Conservation (phyloP, 2,888 invertebrate genomes). For the Megamerina dolium region DNA sequence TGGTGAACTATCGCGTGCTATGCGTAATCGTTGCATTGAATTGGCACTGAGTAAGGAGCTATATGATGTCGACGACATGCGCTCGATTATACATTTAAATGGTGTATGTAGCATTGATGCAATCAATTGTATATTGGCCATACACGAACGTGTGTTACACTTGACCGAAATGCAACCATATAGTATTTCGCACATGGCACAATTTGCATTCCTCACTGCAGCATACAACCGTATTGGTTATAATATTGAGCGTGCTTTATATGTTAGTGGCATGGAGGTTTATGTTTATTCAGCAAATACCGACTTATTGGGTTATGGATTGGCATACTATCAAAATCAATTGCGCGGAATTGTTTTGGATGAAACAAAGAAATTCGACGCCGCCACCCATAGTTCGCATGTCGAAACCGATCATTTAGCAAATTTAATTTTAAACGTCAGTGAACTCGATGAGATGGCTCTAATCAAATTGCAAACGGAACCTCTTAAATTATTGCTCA, state of each 20-base stretch:
- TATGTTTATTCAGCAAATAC: constrained; percentile 44
- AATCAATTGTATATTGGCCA: constrained; percentile 50
- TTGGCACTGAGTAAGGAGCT: constrained; percentile 53
- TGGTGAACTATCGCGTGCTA: constrained; percentile 95
- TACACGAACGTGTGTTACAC: constrained; percentile 47
- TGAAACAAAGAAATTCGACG: constrained; percentile 25
- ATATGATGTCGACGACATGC: constrained; percentile 50
- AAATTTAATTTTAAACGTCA: constrained; percentile 35
- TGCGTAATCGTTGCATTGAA: constrained; percentile 97
- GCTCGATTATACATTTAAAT: constrained; percentile 51
- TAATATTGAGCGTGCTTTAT: constrained; percentile 37
- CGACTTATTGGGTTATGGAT: constrained; percentile 45
- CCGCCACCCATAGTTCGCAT: not conserved
- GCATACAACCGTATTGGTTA: constrained; percentile 43
- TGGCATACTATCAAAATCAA: constrained; percentile 44
- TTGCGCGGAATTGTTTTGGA: constrained; percentile 38
- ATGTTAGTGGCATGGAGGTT: constrained; percentile 45
- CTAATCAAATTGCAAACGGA: constrained; percentile 41
- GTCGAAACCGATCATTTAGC: constrained; percentile 24
- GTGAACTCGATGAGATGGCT: constrained; percentile 31
- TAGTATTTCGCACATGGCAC: constrained; percentile 43
- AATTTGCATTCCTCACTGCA: constrained; percentile 41
- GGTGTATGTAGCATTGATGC: constrained; percentile 49
- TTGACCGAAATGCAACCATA: constrained; percentile 43
- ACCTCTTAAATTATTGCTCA: constrained; percentile 32